Evolutionary conservation across 2,113 vertebrate species (phyloP).

Genomic region (Thunnus maccoyii): DNA sequence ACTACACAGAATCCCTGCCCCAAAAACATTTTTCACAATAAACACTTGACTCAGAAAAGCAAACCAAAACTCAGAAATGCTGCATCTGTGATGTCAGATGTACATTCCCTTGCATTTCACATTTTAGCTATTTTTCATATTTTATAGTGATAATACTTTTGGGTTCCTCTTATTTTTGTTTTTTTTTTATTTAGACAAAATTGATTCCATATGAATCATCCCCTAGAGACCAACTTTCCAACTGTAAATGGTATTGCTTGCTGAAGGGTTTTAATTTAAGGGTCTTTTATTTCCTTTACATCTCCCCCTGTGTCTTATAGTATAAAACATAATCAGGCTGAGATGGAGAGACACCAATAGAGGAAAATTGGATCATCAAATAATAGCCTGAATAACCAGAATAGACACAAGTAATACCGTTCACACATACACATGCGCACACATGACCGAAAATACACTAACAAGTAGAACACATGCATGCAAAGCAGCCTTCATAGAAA

Average conservation of each 20-base stretch:
- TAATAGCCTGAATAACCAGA: slow-evolving; percentile 34
- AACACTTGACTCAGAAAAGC: too few species aligned
- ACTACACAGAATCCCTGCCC: too few species aligned
- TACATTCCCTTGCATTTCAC: too few species aligned
- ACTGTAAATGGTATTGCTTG: not conserved
- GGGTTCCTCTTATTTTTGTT: not conserved
- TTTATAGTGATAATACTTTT: too few species aligned
- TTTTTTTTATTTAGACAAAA: not conserved
- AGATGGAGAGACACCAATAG: not conserved
- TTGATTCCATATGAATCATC: not conserved
- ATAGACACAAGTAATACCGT: slow-evolving; percentile 24
- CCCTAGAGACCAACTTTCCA: not conserved
- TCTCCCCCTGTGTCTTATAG: slow-evolving; percentile 6
- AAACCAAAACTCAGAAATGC: too few species aligned
- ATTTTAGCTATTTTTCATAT: not conserved
- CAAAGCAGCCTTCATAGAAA: not conserved
- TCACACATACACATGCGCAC: not conserved
- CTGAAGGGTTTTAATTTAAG: slow-evolving; percentile 37
- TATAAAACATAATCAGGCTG: slow-evolving; percentile 35
- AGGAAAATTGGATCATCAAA: slow-evolving; percentile 35
- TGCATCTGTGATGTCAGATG: too few species aligned
- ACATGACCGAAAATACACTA: not conserved
- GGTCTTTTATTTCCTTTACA: slow-evolving; percentile 29
- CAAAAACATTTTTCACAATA: too few species aligned
- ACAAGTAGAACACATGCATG: not conserved